phyloP scores from a whole-genome alignment of 2,888 invertebrate species.

The Drosophila mulleri region DNA sequence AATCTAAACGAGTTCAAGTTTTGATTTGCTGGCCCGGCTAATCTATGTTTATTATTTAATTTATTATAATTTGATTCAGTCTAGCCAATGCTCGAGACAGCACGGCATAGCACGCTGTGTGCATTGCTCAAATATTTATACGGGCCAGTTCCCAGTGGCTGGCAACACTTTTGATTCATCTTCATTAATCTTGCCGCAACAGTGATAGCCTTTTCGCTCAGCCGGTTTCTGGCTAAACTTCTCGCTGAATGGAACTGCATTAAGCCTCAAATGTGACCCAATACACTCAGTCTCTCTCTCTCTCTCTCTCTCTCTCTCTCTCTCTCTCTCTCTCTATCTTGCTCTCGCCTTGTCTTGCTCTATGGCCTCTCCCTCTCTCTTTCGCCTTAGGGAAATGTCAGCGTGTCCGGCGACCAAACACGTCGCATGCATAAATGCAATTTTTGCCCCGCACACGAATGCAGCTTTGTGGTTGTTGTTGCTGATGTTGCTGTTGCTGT shows the following conservation, averaged over 20 bases:
- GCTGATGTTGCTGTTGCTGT: conserved; percentile 41
- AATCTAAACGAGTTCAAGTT: not conserved
- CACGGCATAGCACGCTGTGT: not conserved
- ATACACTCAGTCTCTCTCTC: not conserved
- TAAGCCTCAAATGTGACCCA: conserved; percentile 5
- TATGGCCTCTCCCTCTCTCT: not conserved
- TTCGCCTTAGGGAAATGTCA: conserved; percentile 35
- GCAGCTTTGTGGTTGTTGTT: conserved; percentile 45
- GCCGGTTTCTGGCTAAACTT: conserved; percentile 6
- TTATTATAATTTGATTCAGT: not conserved
- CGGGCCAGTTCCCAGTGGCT: not conserved
- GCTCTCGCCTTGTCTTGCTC: not conserved
- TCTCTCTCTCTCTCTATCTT: not conserved
- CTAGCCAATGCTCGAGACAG: not conserved
- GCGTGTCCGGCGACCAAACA: conserved; percentile 62
- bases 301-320: not conserved
- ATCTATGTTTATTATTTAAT: not conserved
- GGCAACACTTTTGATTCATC: conserved; percentile 5
- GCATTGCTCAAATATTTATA: not conserved
- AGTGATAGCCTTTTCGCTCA: conserved; percentile 3
- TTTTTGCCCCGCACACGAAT: conserved; percentile 57
- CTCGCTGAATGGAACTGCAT: conserved; percentile 24
- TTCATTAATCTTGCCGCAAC: conserved; percentile 9
- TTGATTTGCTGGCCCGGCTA: too few species aligned
- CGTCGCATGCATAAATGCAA: conserved; percentile 67